Evolutionary conservation across 2,113 vertebrate species (phyloP).

Genomic region (Gambusia holbrooki): DNA sequence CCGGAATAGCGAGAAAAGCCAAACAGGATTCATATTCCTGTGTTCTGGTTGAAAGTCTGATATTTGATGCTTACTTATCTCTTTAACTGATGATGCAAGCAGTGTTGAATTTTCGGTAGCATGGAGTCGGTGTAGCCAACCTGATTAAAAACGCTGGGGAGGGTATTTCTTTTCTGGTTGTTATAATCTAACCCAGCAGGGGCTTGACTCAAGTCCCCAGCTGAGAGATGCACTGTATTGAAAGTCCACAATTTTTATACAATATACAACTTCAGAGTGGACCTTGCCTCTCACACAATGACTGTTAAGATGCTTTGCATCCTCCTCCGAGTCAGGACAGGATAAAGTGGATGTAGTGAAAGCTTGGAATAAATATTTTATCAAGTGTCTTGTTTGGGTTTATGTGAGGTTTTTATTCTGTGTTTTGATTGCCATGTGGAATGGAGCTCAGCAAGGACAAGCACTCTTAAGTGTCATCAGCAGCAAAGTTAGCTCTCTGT

Average conservation of each 20-base stretch:
- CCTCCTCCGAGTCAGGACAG: not conserved
- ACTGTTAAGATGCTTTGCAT: not conserved
- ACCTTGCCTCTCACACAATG: not conserved
- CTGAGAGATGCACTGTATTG: not conserved
- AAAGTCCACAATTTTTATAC: not conserved
- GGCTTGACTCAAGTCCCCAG: not conserved
- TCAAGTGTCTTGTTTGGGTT: constrained; percentile 16
- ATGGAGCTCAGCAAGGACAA: not conserved
- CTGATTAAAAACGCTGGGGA: not conserved
- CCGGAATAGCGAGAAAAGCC: no score
- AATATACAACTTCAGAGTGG: not conserved
- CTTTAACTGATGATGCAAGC: not conserved
- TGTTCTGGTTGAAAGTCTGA: not conserved
- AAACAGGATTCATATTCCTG: not conserved
- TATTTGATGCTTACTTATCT: not conserved
- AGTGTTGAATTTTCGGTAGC: not conserved
- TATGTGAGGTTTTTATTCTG: constrained; percentile 6
- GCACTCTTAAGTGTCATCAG: constrained; percentile 1
- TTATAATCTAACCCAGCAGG: not conserved
- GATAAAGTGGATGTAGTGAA: not conserved
- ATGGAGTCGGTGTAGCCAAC: not conserved
- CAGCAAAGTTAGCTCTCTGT: not conserved
- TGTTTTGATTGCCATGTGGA: constrained; percentile 8
- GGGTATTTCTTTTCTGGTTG: not conserved
- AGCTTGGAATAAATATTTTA: constrained; percentile 8